Evolutionary conservation across 2,888 invertebrate genomes (phyloP).

Genomic region (Junonia oenone): DNA sequence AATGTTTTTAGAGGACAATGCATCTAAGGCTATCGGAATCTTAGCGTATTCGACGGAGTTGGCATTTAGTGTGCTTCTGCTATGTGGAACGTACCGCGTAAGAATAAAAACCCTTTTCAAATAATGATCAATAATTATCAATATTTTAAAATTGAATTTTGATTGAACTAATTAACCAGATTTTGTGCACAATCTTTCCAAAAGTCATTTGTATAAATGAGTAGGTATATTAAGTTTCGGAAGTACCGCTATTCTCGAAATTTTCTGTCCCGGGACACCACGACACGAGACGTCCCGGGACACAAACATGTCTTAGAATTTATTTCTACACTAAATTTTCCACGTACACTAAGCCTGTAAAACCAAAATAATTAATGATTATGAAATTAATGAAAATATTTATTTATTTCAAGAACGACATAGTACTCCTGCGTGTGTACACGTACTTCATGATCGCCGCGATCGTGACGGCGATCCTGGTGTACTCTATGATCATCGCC

Average conservation of each 20-base stretch:
- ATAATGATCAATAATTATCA: too few species aligned
- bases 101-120: constrained; percentile 22
- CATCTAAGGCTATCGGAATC: constrained; percentile 44
- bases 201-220: too few species aligned
- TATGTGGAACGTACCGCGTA: constrained; percentile 56
- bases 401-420: constrained; percentile 45
- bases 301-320: too few species aligned
- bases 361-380: too few species aligned
- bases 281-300: too few species aligned
- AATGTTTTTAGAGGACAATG: constrained; percentile 41
- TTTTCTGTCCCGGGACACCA: too few species aligned
- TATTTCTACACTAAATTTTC: too few species aligned
- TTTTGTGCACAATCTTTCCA: neutral
- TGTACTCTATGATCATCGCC: constrained; percentile 55
- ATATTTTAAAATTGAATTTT: neutral
- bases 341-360: too few species aligned
- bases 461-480: constrained; percentile 44
- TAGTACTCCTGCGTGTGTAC: constrained; percentile 45
- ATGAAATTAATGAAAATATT: too few species aligned
- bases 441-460: constrained; percentile 47
- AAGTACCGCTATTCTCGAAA: too few species aligned
- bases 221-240: too few species aligned
- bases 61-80: constrained; percentile 44
- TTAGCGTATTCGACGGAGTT: constrained; percentile 49
- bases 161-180: neutral